A percentile compares a stretch with the other conserved stretches of the same genome.
Evolutionary conservation across 2,113 vertebrate genomes (phyloP).

Genomic region (Paralichthys olivaceus): DNA sequence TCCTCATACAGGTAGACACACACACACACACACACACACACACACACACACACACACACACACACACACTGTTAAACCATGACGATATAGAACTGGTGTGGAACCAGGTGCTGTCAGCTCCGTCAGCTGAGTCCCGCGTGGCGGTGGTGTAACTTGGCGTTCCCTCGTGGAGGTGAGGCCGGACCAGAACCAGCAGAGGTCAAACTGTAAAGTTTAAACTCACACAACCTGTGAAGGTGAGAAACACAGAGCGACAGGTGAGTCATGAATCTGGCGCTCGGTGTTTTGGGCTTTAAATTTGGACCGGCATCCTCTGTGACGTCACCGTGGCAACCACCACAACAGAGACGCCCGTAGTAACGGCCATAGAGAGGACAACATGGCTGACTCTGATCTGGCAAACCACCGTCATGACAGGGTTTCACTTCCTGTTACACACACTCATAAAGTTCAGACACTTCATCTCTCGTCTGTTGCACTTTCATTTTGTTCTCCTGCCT

Average conservation of each 20-base stretch:
- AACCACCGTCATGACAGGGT: too few relatives aligned
- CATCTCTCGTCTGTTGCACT: too few relatives aligned
- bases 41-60: too few relatives aligned
- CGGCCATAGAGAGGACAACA: neutral
- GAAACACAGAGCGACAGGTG: conserved; percentile 14
- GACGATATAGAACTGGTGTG: neutral
- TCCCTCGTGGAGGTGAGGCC: neutral
- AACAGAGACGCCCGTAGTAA: neutral
- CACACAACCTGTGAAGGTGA: conserved; percentile 21
- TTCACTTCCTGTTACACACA: too few relatives aligned
- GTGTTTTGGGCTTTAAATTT: neutral
- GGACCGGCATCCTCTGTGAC: neutral
- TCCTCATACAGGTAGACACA: neutral
- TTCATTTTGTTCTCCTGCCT: too few relatives aligned
- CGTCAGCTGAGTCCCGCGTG: neutral
- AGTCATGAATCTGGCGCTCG: conserved; percentile 27
- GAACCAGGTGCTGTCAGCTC: neutral
- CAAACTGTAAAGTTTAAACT: conserved; percentile 15
- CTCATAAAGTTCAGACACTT: too few relatives aligned
- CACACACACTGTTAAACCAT: too few relatives aligned
- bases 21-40: too few relatives aligned
- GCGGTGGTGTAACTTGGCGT: neutral
- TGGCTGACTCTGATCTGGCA: neutral
- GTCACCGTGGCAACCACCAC: conserved; percentile 17
- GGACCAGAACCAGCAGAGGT: neutral